These are phyloP conservation scores for Zelostemma sp. DNA, from an alignment of 1,140 invertebrate genomes.

Conservation along the genomic window DNA sequence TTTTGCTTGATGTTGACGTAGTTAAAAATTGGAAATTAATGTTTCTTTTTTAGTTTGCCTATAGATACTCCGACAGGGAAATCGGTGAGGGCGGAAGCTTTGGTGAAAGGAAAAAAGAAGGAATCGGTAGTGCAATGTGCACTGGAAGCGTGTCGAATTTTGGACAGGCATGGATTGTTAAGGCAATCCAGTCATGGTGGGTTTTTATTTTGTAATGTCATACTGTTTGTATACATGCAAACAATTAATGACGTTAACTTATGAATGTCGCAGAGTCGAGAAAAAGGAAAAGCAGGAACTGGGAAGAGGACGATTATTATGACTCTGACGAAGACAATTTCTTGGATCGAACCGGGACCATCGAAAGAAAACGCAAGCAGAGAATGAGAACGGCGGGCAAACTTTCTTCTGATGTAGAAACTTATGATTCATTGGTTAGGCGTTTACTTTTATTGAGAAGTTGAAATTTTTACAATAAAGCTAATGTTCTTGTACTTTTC, in stretches of 20 bases:
- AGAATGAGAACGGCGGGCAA: slow-evolving; percentile 81
- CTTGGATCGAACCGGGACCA: slow-evolving; percentile 92
- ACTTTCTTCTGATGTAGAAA: slow-evolving; percentile 75
- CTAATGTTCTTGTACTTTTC: slow-evolving; percentile 44
- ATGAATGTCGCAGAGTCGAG: slow-evolving; percentile 70
- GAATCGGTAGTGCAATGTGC: slow-evolving; percentile 94
- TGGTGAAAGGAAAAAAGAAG: slow-evolving; percentile 93
- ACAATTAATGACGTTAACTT: slow-evolving; percentile 20
- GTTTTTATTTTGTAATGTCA: slow-evolving; percentile 11
- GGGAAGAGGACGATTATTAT: slow-evolving; percentile 93
- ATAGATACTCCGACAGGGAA: slow-evolving; percentile 83
- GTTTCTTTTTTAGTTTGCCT: slow-evolving; percentile 74
- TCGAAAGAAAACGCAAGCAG: slow-evolving; percentile 88
- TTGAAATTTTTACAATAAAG: not conserved
- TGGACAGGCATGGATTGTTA: slow-evolving; percentile 87
- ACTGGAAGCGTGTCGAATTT: slow-evolving; percentile 91
- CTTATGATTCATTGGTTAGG: slow-evolving; percentile 86
- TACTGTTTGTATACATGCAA: slow-evolving; percentile 6
- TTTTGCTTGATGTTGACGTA: slow-evolving; percentile 6
- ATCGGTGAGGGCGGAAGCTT: slow-evolving; percentile 84
- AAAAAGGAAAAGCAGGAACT: slow-evolving; percentile 81
- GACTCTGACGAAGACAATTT: slow-evolving; percentile 98
- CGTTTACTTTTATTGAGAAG: not conserved
- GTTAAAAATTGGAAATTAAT: slow-evolving; percentile 20
- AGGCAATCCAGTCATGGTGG: slow-evolving; percentile 82